Percentiles rank a stretch among this genome's conserved stretches.
Evolutionary conservation across 2,113 vertebrate genomes (phyloP).

Genomic region (Equus quagga): DNA sequence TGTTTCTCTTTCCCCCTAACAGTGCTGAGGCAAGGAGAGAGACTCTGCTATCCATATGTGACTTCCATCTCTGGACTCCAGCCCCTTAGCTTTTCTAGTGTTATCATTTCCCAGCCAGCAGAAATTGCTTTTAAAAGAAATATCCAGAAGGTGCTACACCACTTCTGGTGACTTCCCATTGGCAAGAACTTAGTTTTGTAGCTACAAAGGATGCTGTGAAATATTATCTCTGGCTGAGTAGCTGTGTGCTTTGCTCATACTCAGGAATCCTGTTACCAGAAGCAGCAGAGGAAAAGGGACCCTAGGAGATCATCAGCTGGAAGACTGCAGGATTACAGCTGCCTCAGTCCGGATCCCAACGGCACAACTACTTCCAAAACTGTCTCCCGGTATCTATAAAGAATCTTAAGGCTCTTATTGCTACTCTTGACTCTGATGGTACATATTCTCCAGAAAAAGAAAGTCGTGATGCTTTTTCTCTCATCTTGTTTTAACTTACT

Average conservation of each 20-base stretch:
- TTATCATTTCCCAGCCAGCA: not conserved
- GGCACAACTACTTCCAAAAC: not conserved
- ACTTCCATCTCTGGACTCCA: not conserved
- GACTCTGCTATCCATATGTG: not conserved
- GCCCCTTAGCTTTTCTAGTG: not conserved
- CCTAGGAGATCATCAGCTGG: not conserved
- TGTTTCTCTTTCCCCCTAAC: not conserved
- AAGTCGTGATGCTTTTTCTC: not conserved
- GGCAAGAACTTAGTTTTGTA: not conserved
- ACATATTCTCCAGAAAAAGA: not conserved
- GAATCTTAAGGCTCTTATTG: not conserved
- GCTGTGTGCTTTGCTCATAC: not conserved
- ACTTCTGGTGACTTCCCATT: not conserved
- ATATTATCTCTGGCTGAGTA: not conserved
- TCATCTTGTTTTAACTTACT: not conserved
- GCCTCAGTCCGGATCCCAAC: not conserved
- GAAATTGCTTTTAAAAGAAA: not conserved
- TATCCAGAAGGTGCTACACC: not conserved
- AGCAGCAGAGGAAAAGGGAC: not conserved
- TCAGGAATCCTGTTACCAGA: not conserved
- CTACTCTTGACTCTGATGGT: no score
- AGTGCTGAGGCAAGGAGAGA: not conserved
- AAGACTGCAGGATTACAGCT: not conserved
- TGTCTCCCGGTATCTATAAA: not conserved
- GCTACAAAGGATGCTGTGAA: not conserved